phyloP scores from a whole-genome alignment of 2,113 vertebrate genomes.

The Rhadina sibilatrix region DNA sequence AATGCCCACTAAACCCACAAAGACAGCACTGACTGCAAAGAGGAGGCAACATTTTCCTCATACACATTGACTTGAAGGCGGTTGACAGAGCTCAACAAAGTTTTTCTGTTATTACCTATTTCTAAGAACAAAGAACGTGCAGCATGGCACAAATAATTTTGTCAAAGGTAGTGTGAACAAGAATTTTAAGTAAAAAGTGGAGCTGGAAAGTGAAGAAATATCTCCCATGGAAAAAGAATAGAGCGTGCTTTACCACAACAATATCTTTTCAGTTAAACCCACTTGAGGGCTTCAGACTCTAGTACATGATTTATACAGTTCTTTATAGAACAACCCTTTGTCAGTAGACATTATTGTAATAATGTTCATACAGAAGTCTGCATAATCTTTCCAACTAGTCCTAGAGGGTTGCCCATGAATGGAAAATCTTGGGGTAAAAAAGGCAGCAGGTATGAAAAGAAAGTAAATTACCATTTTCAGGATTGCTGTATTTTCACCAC shows the following conservation, averaged over 20 bases:
- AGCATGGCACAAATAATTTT: background rate
- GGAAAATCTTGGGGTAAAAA: background rate
- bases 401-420: background rate
- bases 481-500: background rate
- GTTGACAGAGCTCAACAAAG: background rate
- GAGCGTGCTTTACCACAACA: background rate
- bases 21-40: background rate
- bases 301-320: background rate
- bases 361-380: background rate
- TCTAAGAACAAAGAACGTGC: background rate
- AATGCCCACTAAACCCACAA: background rate
- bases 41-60: background rate
- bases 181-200: background rate
- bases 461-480: background rate
- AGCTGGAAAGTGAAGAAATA: background rate
- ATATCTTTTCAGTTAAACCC: background rate
- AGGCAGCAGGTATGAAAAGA: background rate
- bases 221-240: background rate
- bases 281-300: background rate
- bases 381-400: background rate
- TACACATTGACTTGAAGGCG: background rate
- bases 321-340: background rate
- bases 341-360: background rate
- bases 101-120: background rate
- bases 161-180: background rate